phyloP scores from a whole-genome alignment of 2,888 invertebrate species.

The Platerodrilus igneus region DNA sequence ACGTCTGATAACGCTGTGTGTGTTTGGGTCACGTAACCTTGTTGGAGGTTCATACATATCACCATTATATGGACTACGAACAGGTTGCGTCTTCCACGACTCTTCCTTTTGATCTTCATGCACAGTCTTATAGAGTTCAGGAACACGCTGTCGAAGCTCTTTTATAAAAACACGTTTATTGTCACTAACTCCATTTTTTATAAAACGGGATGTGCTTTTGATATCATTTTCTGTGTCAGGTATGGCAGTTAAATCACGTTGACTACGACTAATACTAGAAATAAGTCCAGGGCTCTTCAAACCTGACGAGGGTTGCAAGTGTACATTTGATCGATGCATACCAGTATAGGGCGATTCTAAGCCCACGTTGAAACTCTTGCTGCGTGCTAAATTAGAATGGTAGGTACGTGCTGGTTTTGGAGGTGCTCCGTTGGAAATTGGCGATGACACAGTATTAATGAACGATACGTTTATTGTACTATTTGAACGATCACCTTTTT shows the following conservation, averaged over 20 bases:
- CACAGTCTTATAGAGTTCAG: slow-evolving; percentile 66
- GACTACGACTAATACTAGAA: slow-evolving; percentile 79
- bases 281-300: slow-evolving; percentile 83
- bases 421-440: slow-evolving; percentile 53
- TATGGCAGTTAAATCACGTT: slow-evolving; percentile 65
- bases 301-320: slow-evolving; percentile 61
- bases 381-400: slow-evolving; percentile 67
- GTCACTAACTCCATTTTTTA: slow-evolving; percentile 53
- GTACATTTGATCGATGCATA: slow-evolving; percentile 75
- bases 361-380: slow-evolving; percentile 77
- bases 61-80: slow-evolving; percentile 36
- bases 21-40: slow-evolving; percentile 47
- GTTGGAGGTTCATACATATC: slow-evolving; percentile 48
- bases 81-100: slow-evolving; percentile 39
- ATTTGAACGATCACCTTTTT: slow-evolving; percentile 54
- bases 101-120: slow-evolving; percentile 58
- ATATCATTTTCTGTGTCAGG: slow-evolving; percentile 55
- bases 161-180: slow-evolving; percentile 66
- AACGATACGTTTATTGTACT: slow-evolving; percentile 66
- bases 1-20: slow-evolving; percentile 51
- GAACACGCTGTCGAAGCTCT: slow-evolving; percentile 65
- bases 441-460: slow-evolving; percentile 50
- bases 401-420: slow-evolving; percentile 77
- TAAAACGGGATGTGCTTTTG: slow-evolving; percentile 55
- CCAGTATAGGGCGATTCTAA: slow-evolving; percentile 29